phyloP scores from a whole-genome alignment of 2,797 vertebrate species.

The Falco berigora region DNA sequence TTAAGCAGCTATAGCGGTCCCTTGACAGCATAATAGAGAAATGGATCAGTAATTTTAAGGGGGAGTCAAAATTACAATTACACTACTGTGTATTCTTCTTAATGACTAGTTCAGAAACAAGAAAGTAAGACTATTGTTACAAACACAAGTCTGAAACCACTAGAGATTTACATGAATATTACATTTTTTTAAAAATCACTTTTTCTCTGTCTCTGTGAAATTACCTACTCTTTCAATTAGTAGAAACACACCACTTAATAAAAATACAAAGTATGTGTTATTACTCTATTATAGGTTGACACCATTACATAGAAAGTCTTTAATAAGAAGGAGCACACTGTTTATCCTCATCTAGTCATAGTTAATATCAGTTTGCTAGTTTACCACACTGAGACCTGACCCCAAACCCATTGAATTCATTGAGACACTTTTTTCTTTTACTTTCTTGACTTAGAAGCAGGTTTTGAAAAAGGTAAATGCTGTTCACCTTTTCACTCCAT shows the following conservation, averaged over 20 bases:
- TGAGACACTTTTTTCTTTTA: background rate
- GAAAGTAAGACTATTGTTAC: background rate
- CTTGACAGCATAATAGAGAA: constrained; percentile 2
- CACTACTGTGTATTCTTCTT: constrained; percentile 31
- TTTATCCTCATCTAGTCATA: background rate
- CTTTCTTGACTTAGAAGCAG: background rate
- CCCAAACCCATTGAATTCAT: background rate
- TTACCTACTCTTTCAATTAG: background rate
- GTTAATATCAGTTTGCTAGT: background rate
- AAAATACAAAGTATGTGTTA: background rate
- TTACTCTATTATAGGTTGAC: background rate
- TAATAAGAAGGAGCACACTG: background rate
- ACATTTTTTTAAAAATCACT: background rate
- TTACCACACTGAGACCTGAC: background rate
- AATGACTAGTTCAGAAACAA: constrained; percentile 17
- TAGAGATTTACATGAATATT: background rate
- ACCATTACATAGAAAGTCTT: background rate
- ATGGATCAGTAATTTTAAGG: constrained; percentile 37
- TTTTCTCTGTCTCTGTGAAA: background rate
- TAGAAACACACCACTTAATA: background rate
- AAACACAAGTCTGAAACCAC: background rate
- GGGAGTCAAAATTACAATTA: constrained; percentile 48
- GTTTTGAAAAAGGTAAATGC: background rate
- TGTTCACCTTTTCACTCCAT: background rate
- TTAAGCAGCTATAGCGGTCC: background rate